Evolutionary conservation across 2,888 invertebrate genomes (phyloP), one percentile per base, ranked within the genome.

Genomic region (Helobdella robusta): DNA sequence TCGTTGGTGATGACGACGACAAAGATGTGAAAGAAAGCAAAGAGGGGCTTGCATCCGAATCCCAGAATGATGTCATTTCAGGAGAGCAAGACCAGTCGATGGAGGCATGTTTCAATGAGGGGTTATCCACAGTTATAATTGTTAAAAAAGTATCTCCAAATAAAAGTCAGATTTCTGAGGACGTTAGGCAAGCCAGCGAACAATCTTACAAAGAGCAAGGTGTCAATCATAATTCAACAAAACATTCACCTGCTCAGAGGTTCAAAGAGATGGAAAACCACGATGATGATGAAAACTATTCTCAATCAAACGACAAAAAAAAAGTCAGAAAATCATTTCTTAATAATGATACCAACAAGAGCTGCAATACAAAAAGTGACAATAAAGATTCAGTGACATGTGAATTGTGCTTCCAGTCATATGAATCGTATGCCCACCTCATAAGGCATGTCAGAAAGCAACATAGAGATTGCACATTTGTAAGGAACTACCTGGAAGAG

Each of bases 401-500:
- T 35, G 65, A 65, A 50, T 50, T 65, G 8, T 65, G 65, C 11
- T 59, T 59, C n/a, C 56, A 65, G 35, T 40, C 32, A 18, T 50
- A 46, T n/a, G 65, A 65, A 2, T 48, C 34, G n/a, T 65, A 65
- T 30, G 36, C 46, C 8, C 40, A 52, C 32, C 23, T 65, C 35
- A 50, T 60, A 2, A 30, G 65, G 4, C 65, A 65, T 20, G 36
- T 65, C 35, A 59, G 44, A 3, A 65, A 65, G 18, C 50, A 65
- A n/a, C 65, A 65, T 30, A n/a, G 60, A 6, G 65, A 65, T 50
- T 65, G 65, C 34, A 65, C 65, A 15, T 65, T 65, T 18, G 65
- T 65, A 4, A 46, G 65, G n/a, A 65, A 65, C 52, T 65, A 65
- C 60, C 59, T 65, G 48, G 65, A 65, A 5, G 65, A 65, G 20